Conservation (phyloP, 1,140 invertebrate species). For the Bradysia coprophila region DNA sequence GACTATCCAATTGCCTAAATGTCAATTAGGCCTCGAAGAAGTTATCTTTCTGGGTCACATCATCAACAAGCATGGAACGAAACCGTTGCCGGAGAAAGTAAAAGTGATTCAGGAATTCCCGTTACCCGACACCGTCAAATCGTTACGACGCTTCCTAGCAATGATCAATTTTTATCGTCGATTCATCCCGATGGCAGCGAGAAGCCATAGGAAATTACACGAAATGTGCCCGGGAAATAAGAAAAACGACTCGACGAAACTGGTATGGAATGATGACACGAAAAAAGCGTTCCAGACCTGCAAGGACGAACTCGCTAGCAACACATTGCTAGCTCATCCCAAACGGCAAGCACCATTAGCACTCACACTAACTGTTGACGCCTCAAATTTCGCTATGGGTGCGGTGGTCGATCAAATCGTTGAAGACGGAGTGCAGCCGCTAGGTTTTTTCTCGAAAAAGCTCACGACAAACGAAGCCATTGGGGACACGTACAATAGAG, state of each 20-base stretch:
- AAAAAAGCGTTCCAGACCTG: conserved; percentile 8
- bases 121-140: background rate
- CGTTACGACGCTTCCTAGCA: background rate
- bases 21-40: conserved; percentile 7
- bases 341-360: background rate
- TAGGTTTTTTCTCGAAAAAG: conserved; percentile 13
- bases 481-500: conserved; percentile 18
- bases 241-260: conserved; percentile 7
- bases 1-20: conserved; percentile 14
- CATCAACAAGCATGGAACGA: conserved; percentile 11
- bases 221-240: background rate
- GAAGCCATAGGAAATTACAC: conserved; percentile 6
- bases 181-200: background rate
- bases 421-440: conserved; percentile 7
- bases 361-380: conserved; percentile 4
- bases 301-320: conserved; percentile 9
- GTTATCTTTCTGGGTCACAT: conserved; percentile 4
- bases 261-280: conserved; percentile 8
- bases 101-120: background rate
- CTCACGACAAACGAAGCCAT: conserved; percentile 6
- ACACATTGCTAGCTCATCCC: conserved; percentile 4
- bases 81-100: conserved; percentile 8
- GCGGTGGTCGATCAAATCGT: conserved; percentile 8
- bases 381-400: conserved; percentile 7
- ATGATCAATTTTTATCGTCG: background rate